These are phyloP conservation scores for Solenodon paradoxus DNA, from an alignment of 2,113 vertebrate species.

Conservation along the genomic window DNA sequence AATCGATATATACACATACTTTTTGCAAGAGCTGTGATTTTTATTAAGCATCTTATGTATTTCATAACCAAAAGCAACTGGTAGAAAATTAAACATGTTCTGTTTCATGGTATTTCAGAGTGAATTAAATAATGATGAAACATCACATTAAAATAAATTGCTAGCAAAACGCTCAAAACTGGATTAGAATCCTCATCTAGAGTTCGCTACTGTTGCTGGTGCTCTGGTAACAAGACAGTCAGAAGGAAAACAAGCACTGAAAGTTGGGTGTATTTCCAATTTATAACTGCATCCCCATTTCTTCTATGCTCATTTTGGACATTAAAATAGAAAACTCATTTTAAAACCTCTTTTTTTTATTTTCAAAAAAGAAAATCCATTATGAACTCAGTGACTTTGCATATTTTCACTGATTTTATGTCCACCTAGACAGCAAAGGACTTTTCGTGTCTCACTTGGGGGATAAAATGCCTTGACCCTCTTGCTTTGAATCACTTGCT, in stretches of 20 bases:
- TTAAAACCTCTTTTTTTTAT: neutral
- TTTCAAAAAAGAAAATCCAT: constrained; percentile 33
- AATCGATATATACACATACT: neutral
- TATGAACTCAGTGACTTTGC: constrained; percentile 65
- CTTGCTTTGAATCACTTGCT: constrained; percentile 48
- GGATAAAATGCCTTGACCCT: constrained; percentile 46
- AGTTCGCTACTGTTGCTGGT: neutral
- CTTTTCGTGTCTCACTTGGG: constrained; percentile 61
- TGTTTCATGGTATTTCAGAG: neutral
- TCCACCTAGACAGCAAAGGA: constrained; percentile 51
- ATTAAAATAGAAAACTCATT: constrained; percentile 61
- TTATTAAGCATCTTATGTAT: neutral
- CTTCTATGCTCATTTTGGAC: constrained; percentile 28
- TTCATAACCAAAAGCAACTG: neutral
- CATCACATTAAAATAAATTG: neutral
- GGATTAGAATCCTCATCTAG: neutral
- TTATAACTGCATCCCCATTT: neutral
- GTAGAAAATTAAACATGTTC: neutral
- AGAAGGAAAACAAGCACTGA: neutral
- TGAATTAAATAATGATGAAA: neutral
- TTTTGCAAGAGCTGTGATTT: neutral
- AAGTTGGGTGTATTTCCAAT: neutral
- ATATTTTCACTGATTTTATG: constrained; percentile 57
- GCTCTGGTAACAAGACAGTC: neutral
- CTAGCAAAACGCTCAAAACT: neutral